Conservation (phyloP, 2,888 invertebrate species). For the Eumacrocentrus americanus region DNA sequence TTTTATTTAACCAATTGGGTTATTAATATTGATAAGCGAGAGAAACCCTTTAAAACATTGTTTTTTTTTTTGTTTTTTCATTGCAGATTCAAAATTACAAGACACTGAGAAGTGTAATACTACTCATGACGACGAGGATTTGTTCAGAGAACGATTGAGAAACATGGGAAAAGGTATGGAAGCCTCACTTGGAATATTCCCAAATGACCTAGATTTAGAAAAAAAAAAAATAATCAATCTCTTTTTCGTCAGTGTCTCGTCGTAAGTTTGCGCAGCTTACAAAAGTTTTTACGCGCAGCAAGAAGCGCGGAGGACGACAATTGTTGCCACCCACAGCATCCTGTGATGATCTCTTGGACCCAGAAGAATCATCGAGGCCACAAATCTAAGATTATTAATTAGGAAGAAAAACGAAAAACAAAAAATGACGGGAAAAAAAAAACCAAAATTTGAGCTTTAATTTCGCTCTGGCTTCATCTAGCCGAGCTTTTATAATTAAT, state of each 20-base stretch:
- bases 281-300: conserved; percentile 73
- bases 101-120: conserved; percentile 46
- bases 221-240: background rate
- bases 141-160: conserved; percentile 77
- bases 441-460: conserved; percentile 5
- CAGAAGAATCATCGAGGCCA: conserved; percentile 56
- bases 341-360: conserved; percentile 57
- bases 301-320: conserved; percentile 57
- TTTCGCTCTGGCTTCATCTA: background rate
- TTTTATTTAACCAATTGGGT: background rate
- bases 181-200: too few species aligned
- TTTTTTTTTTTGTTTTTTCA: background rate
- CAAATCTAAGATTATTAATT: conserved; percentile 42
- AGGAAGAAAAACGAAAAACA: background rate
- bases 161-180: conserved; percentile 85
- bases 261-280: conserved; percentile 83
- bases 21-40: background rate
- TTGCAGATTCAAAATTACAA: conserved; percentile 54
- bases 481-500: background rate
- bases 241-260: conserved; percentile 68
- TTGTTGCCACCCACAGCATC: conserved; percentile 58
- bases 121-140: conserved; percentile 66
- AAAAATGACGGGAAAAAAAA: too few species aligned
- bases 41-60: too few species aligned
- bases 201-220: conserved; percentile 3